Evolutionary conservation across 2,797 vertebrate genomes (phyloP), one percentile per base, ranked within the genome.

Genomic region (Scyliorhinus canicula): DNA sequence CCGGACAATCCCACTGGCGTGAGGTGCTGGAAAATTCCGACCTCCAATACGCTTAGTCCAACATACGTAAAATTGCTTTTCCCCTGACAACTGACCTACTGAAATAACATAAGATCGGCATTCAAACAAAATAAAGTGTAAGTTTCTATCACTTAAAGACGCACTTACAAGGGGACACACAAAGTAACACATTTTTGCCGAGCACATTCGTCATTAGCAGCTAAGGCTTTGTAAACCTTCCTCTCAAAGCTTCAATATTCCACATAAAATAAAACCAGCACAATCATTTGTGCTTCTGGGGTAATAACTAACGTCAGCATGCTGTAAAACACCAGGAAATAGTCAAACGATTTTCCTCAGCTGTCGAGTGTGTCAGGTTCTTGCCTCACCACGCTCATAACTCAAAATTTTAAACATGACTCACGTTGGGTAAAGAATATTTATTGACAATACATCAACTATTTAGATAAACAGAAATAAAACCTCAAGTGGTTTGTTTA

Each of bases 381-480:
- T 71, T 14, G 28, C 50, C 31, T 57, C 84, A 86, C 52, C 84
- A 40, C 1, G 19, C 35, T 63, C 35, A 8, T 60, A 91, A 60
- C 55, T 63, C 57, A 63, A 40, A 60, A 11, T 63, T 91, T 63
- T 63, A 91, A 63, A 63, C 35, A 91, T 57, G n/a, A 44, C 19
- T 19, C n/a, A n/a, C 88, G 3, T 60, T 9, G 86, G 2, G 19
- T 57, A 63, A 24, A 63, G 57, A 40, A 91, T 63, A 63, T 91
- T 63, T 91, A 91, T 91, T 91, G n/a, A 91, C n/a, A 63, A 63
- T 24, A 16, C 55, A 91, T 60, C 88, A 91, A 19, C 60, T 91
- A 63, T 26, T 63, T 91, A 63, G 2, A 91, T 40, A 91, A 91
- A 63, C 88, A 91, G 57, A 91, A 91, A 91, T 63, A 91, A 63